Evolutionary conservation across 1,140 invertebrate species (phyloP).

Genomic region (Asobara japonica): DNA sequence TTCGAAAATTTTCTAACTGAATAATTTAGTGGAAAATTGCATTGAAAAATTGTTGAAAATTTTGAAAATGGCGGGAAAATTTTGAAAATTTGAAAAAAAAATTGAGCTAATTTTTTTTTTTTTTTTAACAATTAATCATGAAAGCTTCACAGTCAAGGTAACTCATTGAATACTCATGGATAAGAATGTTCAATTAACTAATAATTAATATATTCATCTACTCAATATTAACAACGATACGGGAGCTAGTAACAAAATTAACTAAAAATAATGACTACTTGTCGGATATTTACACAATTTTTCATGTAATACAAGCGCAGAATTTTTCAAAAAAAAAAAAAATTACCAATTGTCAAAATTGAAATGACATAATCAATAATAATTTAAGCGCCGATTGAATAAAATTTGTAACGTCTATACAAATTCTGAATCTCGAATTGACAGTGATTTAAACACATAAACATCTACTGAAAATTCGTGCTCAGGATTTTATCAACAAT

Average conservation of each 20-base stretch:
- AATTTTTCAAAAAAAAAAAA: too few species aligned
- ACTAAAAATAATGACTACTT: background rate
- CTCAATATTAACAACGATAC: constrained; percentile 6
- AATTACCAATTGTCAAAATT: background rate
- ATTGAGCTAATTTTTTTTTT: too few species aligned
- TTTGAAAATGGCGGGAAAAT: too few species aligned
- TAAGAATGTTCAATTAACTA: background rate
- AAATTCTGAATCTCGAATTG: background rate
- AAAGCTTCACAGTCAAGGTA: background rate
- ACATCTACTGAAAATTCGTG: background rate
- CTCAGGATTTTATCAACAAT: background rate
- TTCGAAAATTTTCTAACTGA: background rate
- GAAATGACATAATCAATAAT: background rate
- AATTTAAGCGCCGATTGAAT: background rate
- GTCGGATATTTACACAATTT: constrained; percentile 6
- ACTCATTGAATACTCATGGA: background rate
- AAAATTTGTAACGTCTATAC: background rate
- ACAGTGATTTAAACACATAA: constrained; percentile 2
- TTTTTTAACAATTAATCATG: too few species aligned
- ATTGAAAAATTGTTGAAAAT: too few species aligned
- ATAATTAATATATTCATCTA: constrained; percentile 11
- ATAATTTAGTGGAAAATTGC: background rate
- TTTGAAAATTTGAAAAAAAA: too few species aligned
- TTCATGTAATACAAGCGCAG: background rate
- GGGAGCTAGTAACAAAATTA: constrained; percentile 3